phyloP scores from a whole-genome alignment of 2,888 invertebrate species.

The Trissolcus brochymenae region DNA sequence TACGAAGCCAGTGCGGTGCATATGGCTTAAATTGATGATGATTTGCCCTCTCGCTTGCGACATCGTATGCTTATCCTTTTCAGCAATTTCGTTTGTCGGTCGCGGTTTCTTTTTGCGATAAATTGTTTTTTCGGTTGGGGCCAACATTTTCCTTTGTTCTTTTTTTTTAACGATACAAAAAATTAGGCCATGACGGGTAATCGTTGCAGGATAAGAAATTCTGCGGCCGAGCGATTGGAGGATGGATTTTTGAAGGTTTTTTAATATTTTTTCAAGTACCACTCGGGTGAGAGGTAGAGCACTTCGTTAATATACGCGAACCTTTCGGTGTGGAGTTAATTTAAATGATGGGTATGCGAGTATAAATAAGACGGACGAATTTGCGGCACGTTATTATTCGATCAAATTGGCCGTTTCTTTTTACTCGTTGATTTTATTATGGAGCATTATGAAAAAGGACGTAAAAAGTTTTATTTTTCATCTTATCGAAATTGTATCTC shows the following conservation, averaged over 20 bases:
- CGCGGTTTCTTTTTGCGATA: constrained; percentile 26
- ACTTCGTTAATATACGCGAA: constrained; percentile 1
- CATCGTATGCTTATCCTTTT: constrained; percentile 10
- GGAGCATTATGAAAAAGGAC: not conserved
- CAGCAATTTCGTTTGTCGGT: constrained; percentile 43
- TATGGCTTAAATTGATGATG: constrained; percentile 74
- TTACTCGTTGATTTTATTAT: not conserved
- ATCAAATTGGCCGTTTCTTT: constrained; percentile 1
- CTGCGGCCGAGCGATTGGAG: constrained; percentile 5
- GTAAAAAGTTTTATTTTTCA: not conserved
- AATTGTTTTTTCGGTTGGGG: not conserved
- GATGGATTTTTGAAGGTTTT: constrained; percentile 17
- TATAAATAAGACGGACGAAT: not conserved
- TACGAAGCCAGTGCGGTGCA: constrained; percentile 75
- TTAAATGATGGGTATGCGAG: constrained; percentile 6
- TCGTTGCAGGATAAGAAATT: constrained; percentile 15
- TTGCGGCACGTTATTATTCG: not conserved
- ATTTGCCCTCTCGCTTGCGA: constrained; percentile 46
- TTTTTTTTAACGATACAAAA: constrained; percentile 9
- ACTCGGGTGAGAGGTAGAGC: not conserved
- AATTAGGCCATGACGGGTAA: not conserved
- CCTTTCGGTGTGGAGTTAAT: constrained; percentile 7
- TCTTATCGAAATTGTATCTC: no score
- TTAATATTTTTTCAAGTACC: constrained; percentile 6
- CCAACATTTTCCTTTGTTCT: no score